A percentile compares a stretch with the other conserved stretches of the same genome.
These are phyloP conservation scores for Camptogramma bilineatum DNA, from an alignment of 2,888 invertebrate genomes.

Conservation along the genomic window DNA sequence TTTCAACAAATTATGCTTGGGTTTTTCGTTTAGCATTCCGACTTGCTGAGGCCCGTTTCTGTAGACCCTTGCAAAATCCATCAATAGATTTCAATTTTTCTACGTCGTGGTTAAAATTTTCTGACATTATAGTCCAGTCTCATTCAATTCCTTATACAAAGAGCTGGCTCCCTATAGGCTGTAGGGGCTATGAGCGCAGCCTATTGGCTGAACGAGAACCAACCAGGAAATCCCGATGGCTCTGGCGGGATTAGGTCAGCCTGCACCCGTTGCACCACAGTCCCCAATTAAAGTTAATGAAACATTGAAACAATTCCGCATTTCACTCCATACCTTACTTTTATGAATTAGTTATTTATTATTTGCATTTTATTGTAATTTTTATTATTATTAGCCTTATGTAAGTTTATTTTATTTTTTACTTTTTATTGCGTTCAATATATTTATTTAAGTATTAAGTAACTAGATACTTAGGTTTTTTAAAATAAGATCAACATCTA, in stretches of 20 bases:
- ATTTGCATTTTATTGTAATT: neutral
- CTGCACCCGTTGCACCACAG: conserved; percentile 4
- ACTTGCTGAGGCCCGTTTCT: neutral
- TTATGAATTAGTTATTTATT: neutral
- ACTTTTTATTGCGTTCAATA: no score
- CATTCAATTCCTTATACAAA: conserved; percentile 26
- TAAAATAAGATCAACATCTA: neutral
- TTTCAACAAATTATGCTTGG: neutral
- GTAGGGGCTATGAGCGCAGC: conserved; percentile 5
- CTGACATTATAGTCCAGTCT: conserved; percentile 18
- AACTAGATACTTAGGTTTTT: no score
- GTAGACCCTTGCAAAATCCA: neutral
- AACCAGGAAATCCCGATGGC: conserved; percentile 26
- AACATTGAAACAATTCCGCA: neutral
- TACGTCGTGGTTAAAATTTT: neutral
- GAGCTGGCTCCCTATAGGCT: conserved; percentile 25
- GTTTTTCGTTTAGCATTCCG: neutral
- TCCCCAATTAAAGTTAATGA: neutral
- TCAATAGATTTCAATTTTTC: conserved; percentile 5
- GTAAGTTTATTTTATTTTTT: no score
- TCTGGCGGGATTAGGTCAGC: conserved; percentile 27
- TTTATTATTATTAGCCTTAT: neutral
- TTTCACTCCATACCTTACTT: neutral
- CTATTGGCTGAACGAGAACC: conserved; percentile 32
- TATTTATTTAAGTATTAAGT: no score